Evolutionary conservation across 2,888 invertebrate genomes (phyloP).

Genomic region (Yponomeuta cagnagella): DNA sequence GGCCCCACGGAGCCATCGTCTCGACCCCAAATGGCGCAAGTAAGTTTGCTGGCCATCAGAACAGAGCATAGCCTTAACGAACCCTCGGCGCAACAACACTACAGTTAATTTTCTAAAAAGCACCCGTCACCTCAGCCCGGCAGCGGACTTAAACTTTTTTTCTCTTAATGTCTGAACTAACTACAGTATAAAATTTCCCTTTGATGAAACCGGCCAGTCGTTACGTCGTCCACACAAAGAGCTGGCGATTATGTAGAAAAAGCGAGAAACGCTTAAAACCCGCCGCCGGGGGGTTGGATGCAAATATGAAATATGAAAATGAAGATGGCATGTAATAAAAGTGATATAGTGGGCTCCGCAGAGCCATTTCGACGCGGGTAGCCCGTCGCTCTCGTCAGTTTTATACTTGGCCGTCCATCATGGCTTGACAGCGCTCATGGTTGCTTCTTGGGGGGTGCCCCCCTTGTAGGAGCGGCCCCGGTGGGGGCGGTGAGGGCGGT

Average conservation of each 20-base stretch:
- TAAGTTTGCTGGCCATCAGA: too few relatives aligned
- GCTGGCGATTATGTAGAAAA: slow-evolving; percentile 63
- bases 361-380: slow-evolving; percentile 83
- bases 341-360: slow-evolving; percentile 86
- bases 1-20: too few relatives aligned
- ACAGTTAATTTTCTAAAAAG: not conserved
- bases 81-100: not conserved
- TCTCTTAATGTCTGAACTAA: slow-evolving; percentile 5
- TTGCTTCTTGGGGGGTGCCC: slow-evolving; percentile 45
- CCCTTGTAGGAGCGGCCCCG: not conserved
- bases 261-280: slow-evolving; percentile 63
- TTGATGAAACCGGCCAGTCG: slow-evolving; percentile 45
- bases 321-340: slow-evolving; percentile 86
- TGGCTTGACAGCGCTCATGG: slow-evolving; percentile 79
- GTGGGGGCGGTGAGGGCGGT: slow-evolving; percentile 25
- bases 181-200: slow-evolving; percentile 42
- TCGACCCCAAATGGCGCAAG: too few relatives aligned
- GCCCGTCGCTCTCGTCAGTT: slow-evolving; percentile 82
- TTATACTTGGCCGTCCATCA: slow-evolving; percentile 85
- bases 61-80: too few relatives aligned
- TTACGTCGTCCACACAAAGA: slow-evolving; percentile 53
- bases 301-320: slow-evolving; percentile 79
- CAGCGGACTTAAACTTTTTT: slow-evolving; percentile 4
- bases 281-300: slow-evolving; percentile 55
- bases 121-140: not conserved